Conservation (phyloP, 2,113 vertebrate genomes). For the Semnopithecus entellus region DNA sequence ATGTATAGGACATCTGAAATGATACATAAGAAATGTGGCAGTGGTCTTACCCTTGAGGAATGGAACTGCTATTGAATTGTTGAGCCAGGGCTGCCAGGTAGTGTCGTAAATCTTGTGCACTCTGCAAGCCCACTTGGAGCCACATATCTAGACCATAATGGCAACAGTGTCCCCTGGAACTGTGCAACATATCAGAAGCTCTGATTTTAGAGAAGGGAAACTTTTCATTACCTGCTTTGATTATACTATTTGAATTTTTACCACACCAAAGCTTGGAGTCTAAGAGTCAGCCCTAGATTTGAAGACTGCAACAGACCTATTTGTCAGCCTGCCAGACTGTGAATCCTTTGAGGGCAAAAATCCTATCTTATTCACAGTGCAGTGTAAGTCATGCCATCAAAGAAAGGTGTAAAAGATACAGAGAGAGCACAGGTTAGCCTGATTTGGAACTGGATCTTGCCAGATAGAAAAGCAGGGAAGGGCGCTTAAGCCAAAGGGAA, state of each 20-base stretch:
- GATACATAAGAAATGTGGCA: background rate
- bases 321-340: background rate
- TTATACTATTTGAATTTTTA: slow-evolving; percentile 24
- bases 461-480: slow-evolving; percentile 32
- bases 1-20: background rate
- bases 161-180: background rate
- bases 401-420: background rate
- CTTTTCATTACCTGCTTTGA: background rate
- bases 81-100: background rate
- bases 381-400: background rate
- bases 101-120: background rate
- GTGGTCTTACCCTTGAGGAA: background rate
- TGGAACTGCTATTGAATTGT: background rate
- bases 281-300: background rate
- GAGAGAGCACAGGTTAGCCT: background rate
- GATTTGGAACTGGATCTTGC: background rate
- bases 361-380: background rate
- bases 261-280: background rate
- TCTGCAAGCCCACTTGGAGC: background rate
- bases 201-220: background rate
- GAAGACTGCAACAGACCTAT: background rate
- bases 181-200: background rate
- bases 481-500: slow-evolving; percentile 9
- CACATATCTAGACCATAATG: background rate
- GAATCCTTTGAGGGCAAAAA: slow-evolving; percentile 7